Evolutionary conservation across 2,888 invertebrate genomes (phyloP), one percentile per base, ranked within the genome.

Genomic region (Mesodorylaimus sp.): DNA sequence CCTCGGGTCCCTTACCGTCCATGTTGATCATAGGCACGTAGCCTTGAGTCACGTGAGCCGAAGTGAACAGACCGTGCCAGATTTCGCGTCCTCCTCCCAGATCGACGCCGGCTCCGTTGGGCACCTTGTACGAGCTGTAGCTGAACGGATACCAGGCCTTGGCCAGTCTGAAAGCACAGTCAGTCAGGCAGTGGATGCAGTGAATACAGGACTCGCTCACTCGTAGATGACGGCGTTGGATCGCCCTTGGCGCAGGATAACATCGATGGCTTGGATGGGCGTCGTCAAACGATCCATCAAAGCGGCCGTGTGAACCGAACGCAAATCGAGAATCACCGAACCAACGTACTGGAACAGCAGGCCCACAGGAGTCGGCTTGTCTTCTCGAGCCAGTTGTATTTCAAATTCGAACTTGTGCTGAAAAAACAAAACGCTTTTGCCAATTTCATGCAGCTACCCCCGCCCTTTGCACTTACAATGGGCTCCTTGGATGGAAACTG

Each of bases 61-160:
- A 59, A 16, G 60, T 57, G 55, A 61, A 63, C 55, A 60, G 59
- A 13, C 62, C 62, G 13, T 60, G 57, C 62, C 62, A 62, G 54
- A 63, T 56, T 50, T 62, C 59, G 51, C 61, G 61, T 44, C 62
- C 62, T 2, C 59, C 61, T 23, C 61, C 61, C 47, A 62, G 53
- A 49, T 61, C 58, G 3, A 19, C 25, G 3, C 26, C 41, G n/a
- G n/a, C n/a, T n/a, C n/a, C n/a, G n/a, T 10, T 13, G 10, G 48
- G 48, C 16, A 38, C n/a, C 16, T 27, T 25, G 41, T 41, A 48
- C 16, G 41, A 27, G 10, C 26, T 26, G 5, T 21, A 24, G n/a
- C 48, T 29, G 27, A 25, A 28, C 27, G 48, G 13, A 21, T 48
- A 48, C 21, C 21, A 48, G 2, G 2, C n/a, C 23, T 3, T 38